These are phyloP conservation scores for Gymnoscopelus braueri DNA, from an alignment of 2,797 vertebrate genomes.

Conservation along the genomic window DNA sequence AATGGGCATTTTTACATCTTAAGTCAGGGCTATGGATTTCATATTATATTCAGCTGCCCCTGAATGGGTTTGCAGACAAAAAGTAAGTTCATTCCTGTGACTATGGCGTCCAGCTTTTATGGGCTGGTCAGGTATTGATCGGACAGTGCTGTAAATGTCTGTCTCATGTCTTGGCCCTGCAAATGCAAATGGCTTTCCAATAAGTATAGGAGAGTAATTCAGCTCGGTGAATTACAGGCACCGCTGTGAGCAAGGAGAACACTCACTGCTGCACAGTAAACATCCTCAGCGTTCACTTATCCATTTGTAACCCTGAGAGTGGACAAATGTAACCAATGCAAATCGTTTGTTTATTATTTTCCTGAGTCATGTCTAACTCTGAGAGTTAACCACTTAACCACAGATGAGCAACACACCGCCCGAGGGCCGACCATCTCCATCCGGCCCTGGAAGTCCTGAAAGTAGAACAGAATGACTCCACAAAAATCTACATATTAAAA, in stretches of 20 bases:
- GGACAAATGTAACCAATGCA: too few species aligned
- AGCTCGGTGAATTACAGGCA: slow-evolving; percentile 60
- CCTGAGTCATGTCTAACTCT: too few species aligned
- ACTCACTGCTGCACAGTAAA: slow-evolving; percentile 12
- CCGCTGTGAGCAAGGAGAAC: slow-evolving; percentile 1
- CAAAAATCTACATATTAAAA: too few species aligned
- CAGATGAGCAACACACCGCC: too few species aligned
- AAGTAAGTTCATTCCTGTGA: slow-evolving; percentile 42
- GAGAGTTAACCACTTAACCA: too few species aligned
- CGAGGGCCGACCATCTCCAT: too few species aligned
- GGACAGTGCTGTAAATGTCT: slow-evolving; percentile 46
- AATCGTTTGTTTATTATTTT: too few species aligned
- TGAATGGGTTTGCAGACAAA: slow-evolving; percentile 45
- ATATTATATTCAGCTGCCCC: slow-evolving; percentile 45
- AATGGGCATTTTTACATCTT: too few species aligned
- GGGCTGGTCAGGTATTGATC: slow-evolving; percentile 46
- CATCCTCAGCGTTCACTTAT: too few species aligned
- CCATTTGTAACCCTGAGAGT: too few species aligned
- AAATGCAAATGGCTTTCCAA: slow-evolving; percentile 66
- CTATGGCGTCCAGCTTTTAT: slow-evolving; percentile 64
- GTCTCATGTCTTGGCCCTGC: slow-evolving; percentile 41
- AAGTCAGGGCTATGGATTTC: slow-evolving; percentile 39
- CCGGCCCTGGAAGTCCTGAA: too few species aligned
- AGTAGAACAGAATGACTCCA: too few species aligned
- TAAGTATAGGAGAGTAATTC: slow-evolving; percentile 59